These are phyloP conservation scores for Ochotona curzoniae DNA, from an alignment of 2,113 vertebrate genomes.

Conservation along the genomic window DNA sequence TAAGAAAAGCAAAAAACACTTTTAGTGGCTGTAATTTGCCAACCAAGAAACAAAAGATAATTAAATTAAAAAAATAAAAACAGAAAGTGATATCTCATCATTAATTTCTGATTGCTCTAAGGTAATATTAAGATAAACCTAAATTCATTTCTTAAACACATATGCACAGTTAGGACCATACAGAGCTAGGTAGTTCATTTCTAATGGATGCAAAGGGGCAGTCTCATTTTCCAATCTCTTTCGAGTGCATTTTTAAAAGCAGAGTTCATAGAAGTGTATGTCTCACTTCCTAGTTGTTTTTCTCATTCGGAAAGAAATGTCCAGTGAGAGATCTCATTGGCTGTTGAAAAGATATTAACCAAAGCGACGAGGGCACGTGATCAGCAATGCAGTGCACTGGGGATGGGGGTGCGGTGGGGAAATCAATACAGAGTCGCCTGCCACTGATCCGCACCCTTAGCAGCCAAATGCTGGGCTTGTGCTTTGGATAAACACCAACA, in stretches of 20 bases:
- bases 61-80: background rate
- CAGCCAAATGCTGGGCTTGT: rapidly evolving
- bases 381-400: rapidly evolving
- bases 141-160: background rate
- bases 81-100: background rate
- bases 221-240: background rate
- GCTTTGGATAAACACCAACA: background rate
- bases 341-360: background rate
- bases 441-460: background rate
- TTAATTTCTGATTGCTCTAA: background rate
- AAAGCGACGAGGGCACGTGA: too few relatives aligned
- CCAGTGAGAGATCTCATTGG: background rate
- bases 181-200: background rate
- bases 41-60: background rate
- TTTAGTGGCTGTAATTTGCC: background rate
- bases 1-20: background rate
- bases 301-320: background rate
- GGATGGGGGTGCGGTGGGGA: too few relatives aligned
- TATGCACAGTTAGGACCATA: background rate
- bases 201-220: background rate
- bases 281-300: background rate
- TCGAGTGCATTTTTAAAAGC: background rate
- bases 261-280: rapidly evolving
- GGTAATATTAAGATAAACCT: background rate
- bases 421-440: too few relatives aligned